Evolutionary conservation across 2,888 invertebrate genomes (phyloP).

Genomic region (Erebia palarica): DNA sequence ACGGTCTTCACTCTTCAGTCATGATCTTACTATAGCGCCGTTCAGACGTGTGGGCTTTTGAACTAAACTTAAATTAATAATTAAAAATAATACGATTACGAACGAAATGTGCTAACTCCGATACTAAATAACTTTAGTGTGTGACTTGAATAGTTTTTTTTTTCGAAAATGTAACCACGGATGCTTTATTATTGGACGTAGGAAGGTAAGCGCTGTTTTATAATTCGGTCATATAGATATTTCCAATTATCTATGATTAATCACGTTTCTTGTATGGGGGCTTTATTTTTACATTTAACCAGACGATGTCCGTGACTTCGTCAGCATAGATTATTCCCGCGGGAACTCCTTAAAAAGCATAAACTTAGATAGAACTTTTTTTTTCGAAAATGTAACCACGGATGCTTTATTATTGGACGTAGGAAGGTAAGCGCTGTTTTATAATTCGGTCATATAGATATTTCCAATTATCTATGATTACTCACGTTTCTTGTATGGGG

Average conservation of each 20-base stretch:
- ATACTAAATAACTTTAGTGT: constrained; percentile 17
- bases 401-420: constrained; percentile 16
- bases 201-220: constrained; percentile 10
- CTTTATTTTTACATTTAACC: too few species aligned
- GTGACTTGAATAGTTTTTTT: constrained; percentile 15
- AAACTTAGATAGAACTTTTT: too few species aligned
- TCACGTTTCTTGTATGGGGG: too few species aligned
- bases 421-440: constrained; percentile 11
- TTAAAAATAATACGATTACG: neutral
- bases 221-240: neutral
- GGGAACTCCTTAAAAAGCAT: too few species aligned
- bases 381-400: constrained; percentile 14
- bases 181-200: constrained; percentile 16
- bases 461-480: neutral
- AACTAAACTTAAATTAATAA: neutral
- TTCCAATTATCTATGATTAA: neutral
- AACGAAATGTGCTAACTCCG: constrained; percentile 19
- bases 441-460: neutral
- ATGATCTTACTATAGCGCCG: neutral
- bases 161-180: constrained; percentile 12
- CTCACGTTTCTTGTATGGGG: too few species aligned
- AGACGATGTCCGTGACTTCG: too few species aligned
- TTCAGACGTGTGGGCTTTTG: neutral
- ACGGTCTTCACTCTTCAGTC: neutral
- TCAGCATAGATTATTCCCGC: too few species aligned